These are phyloP conservation scores for Trypoxylon attenuatum DNA, from an alignment of 2,888 invertebrate genomes.

Conservation along the genomic window DNA sequence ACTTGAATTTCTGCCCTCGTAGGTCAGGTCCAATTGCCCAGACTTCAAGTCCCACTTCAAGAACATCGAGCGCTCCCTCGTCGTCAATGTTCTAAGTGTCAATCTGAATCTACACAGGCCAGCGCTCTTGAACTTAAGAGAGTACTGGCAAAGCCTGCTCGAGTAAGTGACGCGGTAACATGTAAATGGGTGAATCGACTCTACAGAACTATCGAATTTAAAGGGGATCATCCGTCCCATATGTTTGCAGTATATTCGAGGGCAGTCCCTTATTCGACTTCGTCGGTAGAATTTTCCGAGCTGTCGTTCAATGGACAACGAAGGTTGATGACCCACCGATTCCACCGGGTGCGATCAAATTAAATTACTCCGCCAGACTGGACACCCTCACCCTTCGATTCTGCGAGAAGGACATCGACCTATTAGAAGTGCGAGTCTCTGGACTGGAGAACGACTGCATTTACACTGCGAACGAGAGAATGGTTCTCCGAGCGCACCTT, in stretches of 20 bases:
- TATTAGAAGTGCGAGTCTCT: constrained; percentile 80
- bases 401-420: constrained; percentile 83
- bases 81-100: constrained; percentile 81
- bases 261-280: constrained; percentile 53
- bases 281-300: constrained; percentile 47
- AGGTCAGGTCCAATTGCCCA: constrained; percentile 88
- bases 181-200: no score
- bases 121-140: constrained; percentile 82
- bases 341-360: constrained; percentile 80
- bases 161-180: constrained; percentile 77
- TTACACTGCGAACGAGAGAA: constrained; percentile 85
- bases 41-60: constrained; percentile 89
- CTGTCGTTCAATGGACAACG: constrained; percentile 55
- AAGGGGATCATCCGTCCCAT: not conserved
- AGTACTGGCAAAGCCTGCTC: constrained; percentile 75
- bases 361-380: constrained; percentile 78
- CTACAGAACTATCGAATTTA: no score
- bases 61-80: constrained; percentile 86
- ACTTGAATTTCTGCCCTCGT: constrained; percentile 38
- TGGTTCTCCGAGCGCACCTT: constrained; percentile 83
- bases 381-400: constrained; percentile 80
- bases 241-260: constrained; percentile 50
- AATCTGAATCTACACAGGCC: constrained; percentile 84
- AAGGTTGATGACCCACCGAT: constrained; percentile 80
- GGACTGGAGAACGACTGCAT: constrained; percentile 86